Percentiles rank a stretch among this genome's conserved stretches.
Conservation (phyloP, 2,888 invertebrate species). For the Danaus chrysippus region DNA sequence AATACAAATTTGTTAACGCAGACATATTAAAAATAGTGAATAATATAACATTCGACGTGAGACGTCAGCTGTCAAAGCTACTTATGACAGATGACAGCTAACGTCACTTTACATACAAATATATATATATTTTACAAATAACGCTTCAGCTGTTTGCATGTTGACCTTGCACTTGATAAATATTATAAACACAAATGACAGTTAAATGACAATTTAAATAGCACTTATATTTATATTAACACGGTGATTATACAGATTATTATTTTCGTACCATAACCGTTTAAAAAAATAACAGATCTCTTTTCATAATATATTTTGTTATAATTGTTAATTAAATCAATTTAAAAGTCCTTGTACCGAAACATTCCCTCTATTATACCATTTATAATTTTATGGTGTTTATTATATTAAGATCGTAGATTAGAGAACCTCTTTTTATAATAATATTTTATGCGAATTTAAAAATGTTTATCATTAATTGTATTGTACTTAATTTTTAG, state of each 20-base stretch:
- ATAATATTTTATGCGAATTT: neutral
- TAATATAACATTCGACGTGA: neutral
- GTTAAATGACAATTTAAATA: slow-evolving; percentile 4
- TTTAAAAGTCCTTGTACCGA: neutral
- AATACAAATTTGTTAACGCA: slow-evolving; percentile 47
- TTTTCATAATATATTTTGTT: slow-evolving; percentile 9
- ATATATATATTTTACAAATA: too few relatives aligned
- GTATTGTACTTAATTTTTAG: slow-evolving; percentile 6
- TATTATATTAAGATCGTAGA: neutral
- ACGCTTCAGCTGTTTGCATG: too few relatives aligned
- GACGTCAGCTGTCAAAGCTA: neutral
- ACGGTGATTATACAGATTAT: slow-evolving; percentile 1
- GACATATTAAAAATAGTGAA: slow-evolving; percentile 14
- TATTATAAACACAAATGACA: neutral
- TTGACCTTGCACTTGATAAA: too few relatives aligned
- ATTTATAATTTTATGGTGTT: slow-evolving; percentile 4
- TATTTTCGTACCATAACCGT: slow-evolving; percentile 20
- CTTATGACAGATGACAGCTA: neutral
- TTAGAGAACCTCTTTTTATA: neutral
- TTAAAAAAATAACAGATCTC: slow-evolving; percentile 23
- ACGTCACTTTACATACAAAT: neutral
- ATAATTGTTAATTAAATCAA: neutral
- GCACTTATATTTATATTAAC: neutral
- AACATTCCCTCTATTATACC: neutral
- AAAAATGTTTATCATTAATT: neutral